Percentiles rank a stretch among this genome's conserved stretches.
phyloP scores from a whole-genome alignment of 2,888 invertebrate species.

The Agapetus fuscipes region DNA sequence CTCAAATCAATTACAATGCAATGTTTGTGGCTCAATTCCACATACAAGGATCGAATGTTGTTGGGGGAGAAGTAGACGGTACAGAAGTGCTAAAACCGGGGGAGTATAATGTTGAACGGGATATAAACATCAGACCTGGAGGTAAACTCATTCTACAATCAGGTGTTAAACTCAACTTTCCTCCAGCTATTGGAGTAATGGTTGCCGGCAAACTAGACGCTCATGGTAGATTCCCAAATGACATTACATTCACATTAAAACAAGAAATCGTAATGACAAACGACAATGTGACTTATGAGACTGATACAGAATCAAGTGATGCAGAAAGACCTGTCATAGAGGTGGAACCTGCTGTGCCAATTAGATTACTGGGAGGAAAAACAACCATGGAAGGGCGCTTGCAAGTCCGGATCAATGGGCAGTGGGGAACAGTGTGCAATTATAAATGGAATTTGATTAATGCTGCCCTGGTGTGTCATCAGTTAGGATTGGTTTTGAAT shows the following conservation, averaged over 20 bases:
- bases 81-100: conserved; percentile 73
- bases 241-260: conserved; percentile 70
- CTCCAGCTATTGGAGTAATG: conserved; percentile 92
- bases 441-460: conserved; percentile 90
- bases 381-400: conserved; percentile 78
- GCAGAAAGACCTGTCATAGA: conserved; percentile 49
- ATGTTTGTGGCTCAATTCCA: conserved; percentile 72
- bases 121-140: conserved; percentile 91
- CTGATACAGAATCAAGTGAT: conserved; percentile 44
- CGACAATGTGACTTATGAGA: conserved; percentile 53
- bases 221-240: conserved; percentile 66
- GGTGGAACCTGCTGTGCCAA: conserved; percentile 54
- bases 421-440: conserved; percentile 97
- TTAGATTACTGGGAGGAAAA: conserved; percentile 73
- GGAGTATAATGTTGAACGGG: conserved; percentile 84
- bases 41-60: conserved; percentile 55
- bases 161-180: conserved; percentile 83
- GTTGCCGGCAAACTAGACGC: conserved; percentile 87
- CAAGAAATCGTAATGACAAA: conserved; percentile 59
- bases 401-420: conserved; percentile 71
- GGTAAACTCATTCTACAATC: conserved; percentile 81
- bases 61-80: conserved; percentile 92
- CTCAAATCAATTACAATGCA: conserved; percentile 66
- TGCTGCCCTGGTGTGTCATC: conserved; percentile 91
- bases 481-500: conserved; percentile 85